phyloP scores from a whole-genome alignment of 53 echinoderm and acorn worm genomes.

The Holothuria scabra region DNA sequence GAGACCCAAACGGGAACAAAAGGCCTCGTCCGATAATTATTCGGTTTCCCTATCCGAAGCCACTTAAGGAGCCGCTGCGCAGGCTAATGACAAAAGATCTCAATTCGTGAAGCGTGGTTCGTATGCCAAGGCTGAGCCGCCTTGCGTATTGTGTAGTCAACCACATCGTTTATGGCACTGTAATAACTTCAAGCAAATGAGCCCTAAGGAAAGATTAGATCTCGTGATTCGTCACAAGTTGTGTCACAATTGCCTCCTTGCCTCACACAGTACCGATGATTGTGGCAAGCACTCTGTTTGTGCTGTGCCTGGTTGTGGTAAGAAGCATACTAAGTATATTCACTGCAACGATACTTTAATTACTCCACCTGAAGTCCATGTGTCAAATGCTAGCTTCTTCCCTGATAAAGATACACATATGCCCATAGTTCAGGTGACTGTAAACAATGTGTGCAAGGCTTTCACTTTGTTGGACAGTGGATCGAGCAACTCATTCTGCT shows the following conservation, averaged over 20 bases:
- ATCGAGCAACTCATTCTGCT: conserved; percentile 52
- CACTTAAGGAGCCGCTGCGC: neutral
- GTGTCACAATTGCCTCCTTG: too few relatives aligned
- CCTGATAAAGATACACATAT: too few relatives aligned
- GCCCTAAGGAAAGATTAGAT: conserved; percentile 35
- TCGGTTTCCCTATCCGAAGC: too few relatives aligned
- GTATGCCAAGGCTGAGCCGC: conserved; percentile 55
- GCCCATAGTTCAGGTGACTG: too few relatives aligned
- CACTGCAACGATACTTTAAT: too few relatives aligned
- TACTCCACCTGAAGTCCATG: too few relatives aligned
- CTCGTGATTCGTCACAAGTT: too few relatives aligned
- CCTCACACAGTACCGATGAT: conserved; percentile 4
- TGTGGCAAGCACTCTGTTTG: conserved; percentile 46
- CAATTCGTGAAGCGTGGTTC: neutral
- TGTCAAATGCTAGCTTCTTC: too few relatives aligned
- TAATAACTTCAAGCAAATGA: conserved; percentile 51
- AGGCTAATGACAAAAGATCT: neutral
- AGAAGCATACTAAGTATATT: conserved; percentile 52
- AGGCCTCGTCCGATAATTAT: neutral
- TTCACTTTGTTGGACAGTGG: too few relatives aligned
- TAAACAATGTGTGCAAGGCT: conserved; percentile 13
- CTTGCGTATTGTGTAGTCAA: too few relatives aligned
- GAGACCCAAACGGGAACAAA: neutral
- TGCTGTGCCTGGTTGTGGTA: conserved; percentile 47
- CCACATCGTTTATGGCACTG: conserved; percentile 48